A percentile compares a stretch with the other conserved stretches of the same genome.
Conservation (phyloP, 1,140 invertebrate genomes). For the Ruditapes philippinarum region DNA sequence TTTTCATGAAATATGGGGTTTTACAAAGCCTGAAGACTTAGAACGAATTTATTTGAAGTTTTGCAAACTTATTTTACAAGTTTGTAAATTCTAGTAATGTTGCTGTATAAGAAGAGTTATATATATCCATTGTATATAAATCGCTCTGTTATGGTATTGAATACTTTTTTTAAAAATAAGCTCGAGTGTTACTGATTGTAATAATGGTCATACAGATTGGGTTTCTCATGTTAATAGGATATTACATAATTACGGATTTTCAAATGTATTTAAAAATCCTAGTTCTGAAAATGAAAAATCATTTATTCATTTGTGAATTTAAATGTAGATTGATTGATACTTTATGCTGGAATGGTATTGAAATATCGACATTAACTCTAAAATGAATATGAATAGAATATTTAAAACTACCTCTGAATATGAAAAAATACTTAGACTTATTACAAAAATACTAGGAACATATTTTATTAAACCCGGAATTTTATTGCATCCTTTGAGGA, state of each 20-base stretch:
- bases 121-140: background rate
- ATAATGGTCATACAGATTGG: background rate
- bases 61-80: background rate
- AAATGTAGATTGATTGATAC: slow-evolving; percentile 1
- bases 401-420: background rate
- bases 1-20: background rate
- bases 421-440: background rate
- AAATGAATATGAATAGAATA: too few relatives aligned
- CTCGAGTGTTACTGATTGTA: background rate
- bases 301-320: background rate
- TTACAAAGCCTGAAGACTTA: background rate
- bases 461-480: background rate
- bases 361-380: too few relatives aligned
- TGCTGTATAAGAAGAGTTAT: background rate
- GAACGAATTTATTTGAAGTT: background rate
- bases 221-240: background rate
- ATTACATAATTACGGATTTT: background rate
- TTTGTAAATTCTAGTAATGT: background rate
- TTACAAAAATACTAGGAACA: background rate
- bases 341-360: background rate
- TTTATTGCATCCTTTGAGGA: background rate
- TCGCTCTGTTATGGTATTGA: background rate
- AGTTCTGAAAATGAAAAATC: background rate
- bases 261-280: background rate
- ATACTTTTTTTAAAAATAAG: too few relatives aligned